Base-by-base conservation (phyloP, 2,888 invertebrate species). In the Ochlodes sylvanus region DNA sequence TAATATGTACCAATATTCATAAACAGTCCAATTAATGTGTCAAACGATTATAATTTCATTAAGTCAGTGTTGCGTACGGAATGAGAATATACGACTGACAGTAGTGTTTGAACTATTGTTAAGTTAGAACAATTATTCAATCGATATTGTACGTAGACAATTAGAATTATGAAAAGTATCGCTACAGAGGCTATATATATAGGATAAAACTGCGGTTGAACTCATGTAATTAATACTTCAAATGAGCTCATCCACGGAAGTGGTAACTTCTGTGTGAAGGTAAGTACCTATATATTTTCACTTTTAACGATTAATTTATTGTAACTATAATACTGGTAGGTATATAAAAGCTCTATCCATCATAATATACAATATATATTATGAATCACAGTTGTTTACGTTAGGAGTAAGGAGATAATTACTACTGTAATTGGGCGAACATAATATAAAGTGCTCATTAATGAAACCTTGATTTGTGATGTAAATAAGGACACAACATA, bases 81-180 rank as follows among this genome's bases (percentile, higher is more conserved):
- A 63, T 15, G 21, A 9, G 38, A 6, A 0, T 15, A 52, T 6
- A 41, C 21, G 41, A 41, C 21, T 17, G 54, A n/a, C n/a, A 38
- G 7, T 27, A 32, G 32, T 38, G 15, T 19, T 62, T 32, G 10
- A n/a, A 19, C 47, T 32, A 62, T 62, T 62, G 50, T 62, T 62
- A 38, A 34, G 19, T 14, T 7, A 14, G 38, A 50, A 62, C 50
- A 62, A 62, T 54, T 54, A 21, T 32, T 54, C 21, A 32, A 54
- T 54, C 54, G 50, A 50, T 50, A 50, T 38, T 50, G 54, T 27
- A 38, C n/a, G 19, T 19, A 50, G n/a, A 62, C 47, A 62, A 50
- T 62, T n/a, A 19, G 27, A 47, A 47, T 47, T 7, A 32, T 50
- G n/a, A 12, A 61, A 50, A 50, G 50, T 34, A 34, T 12, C 50